Evolutionary conservation across 2,113 vertebrate species (phyloP).

Genomic region (Blennius ocellaris): DNA sequence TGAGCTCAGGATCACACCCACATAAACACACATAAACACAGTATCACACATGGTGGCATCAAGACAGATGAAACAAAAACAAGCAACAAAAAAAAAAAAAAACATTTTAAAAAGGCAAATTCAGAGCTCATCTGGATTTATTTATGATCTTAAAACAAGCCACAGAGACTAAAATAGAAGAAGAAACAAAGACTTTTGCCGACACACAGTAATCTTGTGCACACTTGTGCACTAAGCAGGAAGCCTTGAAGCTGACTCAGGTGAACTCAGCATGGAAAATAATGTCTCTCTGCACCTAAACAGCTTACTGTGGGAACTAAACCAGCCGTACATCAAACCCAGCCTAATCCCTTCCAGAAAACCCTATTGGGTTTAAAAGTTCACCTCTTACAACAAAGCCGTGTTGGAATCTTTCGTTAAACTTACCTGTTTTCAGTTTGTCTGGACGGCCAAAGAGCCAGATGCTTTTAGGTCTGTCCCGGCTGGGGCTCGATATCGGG

Average conservation of each 20-base stretch:
- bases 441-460: conserved; percentile 85
- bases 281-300: conserved; percentile 47
- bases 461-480: conserved; percentile 76
- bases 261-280: conserved; percentile 61
- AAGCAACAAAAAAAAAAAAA: neutral
- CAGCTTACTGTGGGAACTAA: conserved; percentile 23
- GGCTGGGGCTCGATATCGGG: conserved; percentile 11
- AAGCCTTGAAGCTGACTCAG: conserved; percentile 67
- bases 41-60: neutral
- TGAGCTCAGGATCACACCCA: neutral
- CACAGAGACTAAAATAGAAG: neutral
- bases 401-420: neutral
- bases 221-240: conserved; percentile 58
- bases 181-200: neutral
- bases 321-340: neutral
- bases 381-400: neutral
- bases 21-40: neutral
- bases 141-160: neutral
- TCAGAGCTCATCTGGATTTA: too few relatives aligned
- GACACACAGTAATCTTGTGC: conserved; percentile 50
- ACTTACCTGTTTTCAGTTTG: conserved; percentile 86
- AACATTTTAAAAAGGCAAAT: too few relatives aligned
- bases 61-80: neutral
- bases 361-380: too few relatives aligned
- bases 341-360: neutral